Conservation (phyloP, 2,888 invertebrate species). For the Philopedon plagiatum region DNA sequence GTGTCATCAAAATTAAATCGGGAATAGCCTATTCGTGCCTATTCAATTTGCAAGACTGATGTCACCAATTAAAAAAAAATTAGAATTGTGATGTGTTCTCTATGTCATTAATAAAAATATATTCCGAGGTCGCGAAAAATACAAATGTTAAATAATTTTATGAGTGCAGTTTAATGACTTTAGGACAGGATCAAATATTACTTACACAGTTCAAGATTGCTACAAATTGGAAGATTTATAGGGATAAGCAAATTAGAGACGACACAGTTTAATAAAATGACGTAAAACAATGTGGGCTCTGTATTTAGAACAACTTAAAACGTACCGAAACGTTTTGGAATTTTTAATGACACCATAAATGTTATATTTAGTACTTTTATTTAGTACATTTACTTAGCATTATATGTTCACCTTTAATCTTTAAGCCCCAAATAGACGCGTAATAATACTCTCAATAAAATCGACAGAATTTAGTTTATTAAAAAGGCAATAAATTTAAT, state of each 20-base stretch:
- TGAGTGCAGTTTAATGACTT: constrained; percentile 2
- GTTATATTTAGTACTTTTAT: constrained; percentile 9
- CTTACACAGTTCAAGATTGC: constrained; percentile 11
- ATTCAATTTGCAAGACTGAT: constrained; percentile 2
- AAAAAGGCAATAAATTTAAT: too few species aligned
- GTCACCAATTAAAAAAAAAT: constrained; percentile 21
- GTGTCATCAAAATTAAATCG: constrained; percentile 4
- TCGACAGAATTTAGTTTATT: too few species aligned
- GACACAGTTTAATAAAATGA: neutral
- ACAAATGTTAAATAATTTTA: constrained; percentile 19
- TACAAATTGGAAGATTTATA: constrained; percentile 14
- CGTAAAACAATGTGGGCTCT: neutral
- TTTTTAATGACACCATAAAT: constrained; percentile 4
- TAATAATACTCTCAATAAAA: too few species aligned
- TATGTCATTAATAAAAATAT: constrained; percentile 13
- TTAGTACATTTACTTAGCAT: neutral
- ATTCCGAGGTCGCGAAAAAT: neutral
- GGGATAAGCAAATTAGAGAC: constrained; percentile 10
- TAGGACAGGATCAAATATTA: constrained; percentile 6
- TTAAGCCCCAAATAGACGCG: too few species aligned
- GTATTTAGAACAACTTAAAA: constrained; percentile 4
- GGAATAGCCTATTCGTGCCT: neutral
- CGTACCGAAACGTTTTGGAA: neutral
- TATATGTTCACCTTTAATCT: neutral
- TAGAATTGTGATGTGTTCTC: neutral